Evolutionary conservation across 1,140 invertebrate genomes (phyloP), one percentile per base, ranked within the genome.

Genomic region (Lepidostoma basale): DNA sequence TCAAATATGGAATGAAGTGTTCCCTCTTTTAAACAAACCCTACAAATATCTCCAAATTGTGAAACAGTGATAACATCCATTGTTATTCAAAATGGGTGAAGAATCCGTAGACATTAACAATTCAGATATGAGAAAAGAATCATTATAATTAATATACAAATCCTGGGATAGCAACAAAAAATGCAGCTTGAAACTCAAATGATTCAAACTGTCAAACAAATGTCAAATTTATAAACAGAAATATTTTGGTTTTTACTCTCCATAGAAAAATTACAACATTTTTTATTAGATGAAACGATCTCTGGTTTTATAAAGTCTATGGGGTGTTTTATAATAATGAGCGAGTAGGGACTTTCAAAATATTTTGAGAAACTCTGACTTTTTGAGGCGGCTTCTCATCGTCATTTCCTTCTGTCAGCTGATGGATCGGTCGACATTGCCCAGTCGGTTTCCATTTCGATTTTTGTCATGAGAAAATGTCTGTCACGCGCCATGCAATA

Each of bases 401-500:
- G 56, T 66, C 63, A 66, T 58, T 66, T 66, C 63, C 63, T 66
- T 40, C 64, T 60, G 64, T 67, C 64, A 67, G 64, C 64, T 67
- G 64, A 67, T 67, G 64, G 54, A 14, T 33, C 64, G 52, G 64
- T 60, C 39, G 54, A 30, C 54, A 54, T 40, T 47, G 49, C 54
- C n/a, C 39, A 39, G 33, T 67, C 64, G 26, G 64, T 67, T 67
- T 67, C 54, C 67, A 63, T 81, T 82, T 83, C 80, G 81, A 83
- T 83, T 83, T 81, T 81, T 79, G 76, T 76, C 76, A 77, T 78
- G 76, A 80, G 81, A 81, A 83, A 67, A 58, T 47, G 64, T 67
- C 49, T 79, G 79, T 81, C 80, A 80, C 79, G 81, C 80, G 80
- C 80, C 81, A 81, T 81, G 77, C 80, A 83, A 81, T 77, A 83